Percentiles rank a stretch among this genome's conserved stretches.
phyloP scores from a whole-genome alignment of 2,113 vertebrate species.

The Narcine bancroftii region DNA sequence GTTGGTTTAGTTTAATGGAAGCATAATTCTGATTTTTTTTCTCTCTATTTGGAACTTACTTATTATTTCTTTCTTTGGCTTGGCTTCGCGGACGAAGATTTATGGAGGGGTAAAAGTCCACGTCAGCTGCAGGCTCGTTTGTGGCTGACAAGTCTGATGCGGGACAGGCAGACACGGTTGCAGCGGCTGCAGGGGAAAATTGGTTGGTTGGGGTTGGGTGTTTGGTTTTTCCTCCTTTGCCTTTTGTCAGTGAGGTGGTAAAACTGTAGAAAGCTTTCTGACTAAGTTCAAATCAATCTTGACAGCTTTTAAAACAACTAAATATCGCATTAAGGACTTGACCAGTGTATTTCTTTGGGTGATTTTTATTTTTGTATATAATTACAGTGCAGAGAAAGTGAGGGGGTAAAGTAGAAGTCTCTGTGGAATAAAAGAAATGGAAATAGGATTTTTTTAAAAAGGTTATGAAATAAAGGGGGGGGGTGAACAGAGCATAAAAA shows the following conservation, averaged over 20 bases:
- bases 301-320: neutral
- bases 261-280: neutral
- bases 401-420: neutral
- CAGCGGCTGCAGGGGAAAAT: too few species aligned
- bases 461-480: neutral
- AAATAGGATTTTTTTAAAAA: neutral
- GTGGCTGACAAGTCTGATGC: too few species aligned
- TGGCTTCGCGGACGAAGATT: too few species aligned
- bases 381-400: neutral
- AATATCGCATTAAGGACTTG: neutral
- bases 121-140: too few species aligned
- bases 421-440: neutral
- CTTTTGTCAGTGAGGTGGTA: too few species aligned
- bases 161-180: too few species aligned
- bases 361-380: neutral
- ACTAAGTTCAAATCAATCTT: neutral
- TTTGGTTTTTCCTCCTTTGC: too few species aligned
- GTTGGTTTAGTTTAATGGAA: neutral
- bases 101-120: too few species aligned
- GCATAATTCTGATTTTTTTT: neutral
- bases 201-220: too few species aligned
- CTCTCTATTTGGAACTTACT: neutral
- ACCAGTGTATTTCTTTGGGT: neutral
- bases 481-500: neutral
- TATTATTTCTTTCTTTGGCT: too few species aligned